Percentiles rank a stretch among this genome's conserved stretches.
phyloP scores from a whole-genome alignment of 2,797 vertebrate species.

The Somateria mollissima region DNA sequence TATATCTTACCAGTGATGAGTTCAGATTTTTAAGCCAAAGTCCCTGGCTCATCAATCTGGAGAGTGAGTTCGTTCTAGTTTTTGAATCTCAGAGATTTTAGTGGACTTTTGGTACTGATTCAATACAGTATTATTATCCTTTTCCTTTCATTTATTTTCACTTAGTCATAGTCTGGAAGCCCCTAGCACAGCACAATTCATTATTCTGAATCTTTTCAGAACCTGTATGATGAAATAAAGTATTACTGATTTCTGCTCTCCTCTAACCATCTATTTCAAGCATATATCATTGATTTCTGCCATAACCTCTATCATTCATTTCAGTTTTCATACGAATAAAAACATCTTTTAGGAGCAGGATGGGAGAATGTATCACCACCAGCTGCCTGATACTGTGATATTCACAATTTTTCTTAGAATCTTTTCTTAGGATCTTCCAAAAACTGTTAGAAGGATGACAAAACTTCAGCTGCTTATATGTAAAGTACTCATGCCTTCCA shows the following conservation, averaged over 20 bases:
- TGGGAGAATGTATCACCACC: neutral
- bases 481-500: conserved; percentile 6
- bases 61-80: neutral
- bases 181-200: neutral
- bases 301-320: conserved; percentile 4
- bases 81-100: neutral
- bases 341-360: neutral
- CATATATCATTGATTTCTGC: neutral
- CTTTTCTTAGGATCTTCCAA: neutral
- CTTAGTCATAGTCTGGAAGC: neutral
- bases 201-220: conserved; percentile 14
- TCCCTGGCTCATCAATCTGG: neutral
- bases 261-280: conserved; percentile 4
- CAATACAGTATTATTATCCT: neutral
- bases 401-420: neutral
- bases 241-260: neutral
- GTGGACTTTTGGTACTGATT: neutral
- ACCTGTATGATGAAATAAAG: neutral
- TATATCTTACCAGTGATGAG: neutral
- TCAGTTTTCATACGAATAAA: conserved; percentile 9
- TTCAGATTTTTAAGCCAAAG: neutral
- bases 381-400: conserved; percentile 3
- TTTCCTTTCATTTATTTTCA: conserved; percentile 9
- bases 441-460: conserved; percentile 12
- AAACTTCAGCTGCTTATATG: conserved; percentile 8